Conservation (phyloP, 2,888 invertebrate species). For the Drepana falcataria region DNA sequence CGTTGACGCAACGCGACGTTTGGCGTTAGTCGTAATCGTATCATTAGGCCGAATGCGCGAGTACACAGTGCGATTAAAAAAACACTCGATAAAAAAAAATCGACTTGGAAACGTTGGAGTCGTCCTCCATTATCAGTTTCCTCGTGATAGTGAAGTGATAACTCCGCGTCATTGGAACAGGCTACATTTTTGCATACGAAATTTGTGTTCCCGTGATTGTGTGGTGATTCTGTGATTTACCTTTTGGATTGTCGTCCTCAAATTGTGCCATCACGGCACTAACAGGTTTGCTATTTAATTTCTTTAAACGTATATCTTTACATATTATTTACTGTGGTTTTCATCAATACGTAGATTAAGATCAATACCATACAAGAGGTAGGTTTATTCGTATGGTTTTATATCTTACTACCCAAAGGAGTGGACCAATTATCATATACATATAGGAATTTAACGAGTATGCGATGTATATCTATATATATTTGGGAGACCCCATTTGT, state of each 20-base stretch:
- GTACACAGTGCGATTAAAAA: constrained; percentile 16
- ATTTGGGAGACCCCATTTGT: too few species aligned
- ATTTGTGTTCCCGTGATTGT: constrained; percentile 8
- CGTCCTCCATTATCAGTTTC: not conserved
- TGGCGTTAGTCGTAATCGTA: constrained; percentile 24
- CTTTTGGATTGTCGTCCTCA: constrained; percentile 1
- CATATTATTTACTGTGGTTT: too few species aligned
- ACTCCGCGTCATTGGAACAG: not conserved
- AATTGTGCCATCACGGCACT: constrained; percentile 20
- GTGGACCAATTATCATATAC: too few species aligned
- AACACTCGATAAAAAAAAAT: constrained; percentile 20
- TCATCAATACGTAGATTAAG: too few species aligned
- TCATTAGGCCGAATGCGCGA: constrained; percentile 28
- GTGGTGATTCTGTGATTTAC: constrained; percentile 6
- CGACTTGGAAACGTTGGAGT: not conserved
- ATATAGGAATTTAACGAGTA: too few species aligned
- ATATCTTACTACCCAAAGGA: too few species aligned
- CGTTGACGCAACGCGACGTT: constrained; percentile 8
- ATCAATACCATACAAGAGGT: too few species aligned
- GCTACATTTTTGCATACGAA: not conserved
- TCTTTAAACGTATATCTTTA: not conserved
- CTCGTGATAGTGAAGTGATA: not conserved
- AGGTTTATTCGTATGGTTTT: too few species aligned
- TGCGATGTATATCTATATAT: too few species aligned
- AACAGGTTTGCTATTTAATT: constrained; percentile 9